These are phyloP conservation scores for Diabrotica balteata DNA, from an alignment of 2,888 invertebrate species.

Conservation along the genomic window DNA sequence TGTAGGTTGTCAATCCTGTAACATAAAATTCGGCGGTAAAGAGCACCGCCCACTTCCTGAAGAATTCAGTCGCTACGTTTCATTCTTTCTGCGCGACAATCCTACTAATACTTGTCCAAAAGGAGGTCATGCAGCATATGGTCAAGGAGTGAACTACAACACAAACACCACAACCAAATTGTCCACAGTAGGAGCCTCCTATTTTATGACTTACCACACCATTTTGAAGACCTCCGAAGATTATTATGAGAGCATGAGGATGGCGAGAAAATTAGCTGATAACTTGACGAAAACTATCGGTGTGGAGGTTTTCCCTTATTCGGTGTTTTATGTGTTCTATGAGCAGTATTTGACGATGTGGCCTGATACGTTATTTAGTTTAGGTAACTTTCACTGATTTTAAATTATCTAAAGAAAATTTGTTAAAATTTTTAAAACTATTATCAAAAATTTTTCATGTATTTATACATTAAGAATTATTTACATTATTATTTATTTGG, in stretches of 20 bases:
- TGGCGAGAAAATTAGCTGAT: conserved; percentile 73
- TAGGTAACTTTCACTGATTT: conserved; percentile 62
- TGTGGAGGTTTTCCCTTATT: conserved; percentile 86
- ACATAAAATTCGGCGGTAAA: conserved; percentile 60
- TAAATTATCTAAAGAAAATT: too few species aligned
- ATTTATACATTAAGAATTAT: too few species aligned
- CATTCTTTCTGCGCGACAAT: conserved; percentile 85
- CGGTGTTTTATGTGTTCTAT: conserved; percentile 97
- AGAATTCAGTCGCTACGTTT: conserved; percentile 76
- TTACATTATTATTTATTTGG: too few species aligned
- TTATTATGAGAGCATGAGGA: conserved; percentile 86
- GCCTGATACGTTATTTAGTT: conserved; percentile 85
- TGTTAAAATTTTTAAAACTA: too few species aligned
- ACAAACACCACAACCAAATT: conserved; percentile 55
- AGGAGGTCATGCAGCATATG: conserved; percentile 86
- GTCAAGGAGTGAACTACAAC: conserved; percentile 73
- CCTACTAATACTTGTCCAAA: conserved; percentile 78
- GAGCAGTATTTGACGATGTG: conserved; percentile 98
- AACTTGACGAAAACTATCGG: conserved; percentile 75
- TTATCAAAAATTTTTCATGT: too few species aligned
- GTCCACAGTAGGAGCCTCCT: conserved; percentile 75
- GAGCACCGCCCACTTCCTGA: conserved; percentile 68
- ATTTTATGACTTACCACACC: conserved; percentile 95
- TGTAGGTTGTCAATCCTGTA: conserved; percentile 14
- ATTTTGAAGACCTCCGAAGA: conserved; percentile 88